A percentile compares a stretch with the other conserved stretches of the same genome.
These are phyloP conservation scores for Bombus ignitus DNA, from an alignment of 1,140 invertebrate genomes.

Conservation along the genomic window DNA sequence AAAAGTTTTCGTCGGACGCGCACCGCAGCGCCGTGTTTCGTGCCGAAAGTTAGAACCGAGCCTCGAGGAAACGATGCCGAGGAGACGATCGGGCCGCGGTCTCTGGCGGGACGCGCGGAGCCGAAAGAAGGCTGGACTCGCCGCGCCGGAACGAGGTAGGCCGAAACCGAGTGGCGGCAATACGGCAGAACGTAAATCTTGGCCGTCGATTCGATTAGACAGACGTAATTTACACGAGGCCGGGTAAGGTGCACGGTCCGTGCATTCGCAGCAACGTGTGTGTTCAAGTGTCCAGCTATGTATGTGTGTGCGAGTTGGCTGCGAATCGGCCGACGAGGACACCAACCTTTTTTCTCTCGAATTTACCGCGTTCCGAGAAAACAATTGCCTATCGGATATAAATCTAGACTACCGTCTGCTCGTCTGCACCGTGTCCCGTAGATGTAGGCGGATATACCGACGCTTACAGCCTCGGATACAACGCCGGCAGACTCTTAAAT, in stretches of 20 bases:
- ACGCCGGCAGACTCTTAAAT: constrained; percentile 51
- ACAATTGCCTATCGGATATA: constrained; percentile 73
- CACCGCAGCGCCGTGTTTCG: constrained; percentile 42
- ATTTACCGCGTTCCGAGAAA: constrained; percentile 68
- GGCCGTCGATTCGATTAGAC: constrained; percentile 78
- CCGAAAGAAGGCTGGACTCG: background rate
- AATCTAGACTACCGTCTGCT: constrained; percentile 55
- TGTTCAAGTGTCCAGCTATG: background rate
- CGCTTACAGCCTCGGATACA: background rate
- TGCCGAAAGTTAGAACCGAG: constrained; percentile 26
- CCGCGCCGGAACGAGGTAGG: constrained; percentile 36
- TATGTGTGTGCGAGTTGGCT: background rate
- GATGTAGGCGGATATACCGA: too few species aligned
- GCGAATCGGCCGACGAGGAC: background rate
- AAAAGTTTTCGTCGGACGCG: constrained; percentile 67
- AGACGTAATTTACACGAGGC: constrained; percentile 75
- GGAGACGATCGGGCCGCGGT: too few species aligned
- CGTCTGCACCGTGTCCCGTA: background rate
- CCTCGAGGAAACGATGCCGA: background rate
- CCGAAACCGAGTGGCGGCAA: constrained; percentile 64
- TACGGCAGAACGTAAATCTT: constrained; percentile 78
- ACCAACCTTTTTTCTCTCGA: constrained; percentile 36
- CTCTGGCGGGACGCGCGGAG: background rate
- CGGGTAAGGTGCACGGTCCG: constrained; percentile 21
- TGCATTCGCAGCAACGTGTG: background rate